phyloP scores from a whole-genome alignment of 2,113 vertebrate genomes.

The Protomyctophum bolini region DNA sequence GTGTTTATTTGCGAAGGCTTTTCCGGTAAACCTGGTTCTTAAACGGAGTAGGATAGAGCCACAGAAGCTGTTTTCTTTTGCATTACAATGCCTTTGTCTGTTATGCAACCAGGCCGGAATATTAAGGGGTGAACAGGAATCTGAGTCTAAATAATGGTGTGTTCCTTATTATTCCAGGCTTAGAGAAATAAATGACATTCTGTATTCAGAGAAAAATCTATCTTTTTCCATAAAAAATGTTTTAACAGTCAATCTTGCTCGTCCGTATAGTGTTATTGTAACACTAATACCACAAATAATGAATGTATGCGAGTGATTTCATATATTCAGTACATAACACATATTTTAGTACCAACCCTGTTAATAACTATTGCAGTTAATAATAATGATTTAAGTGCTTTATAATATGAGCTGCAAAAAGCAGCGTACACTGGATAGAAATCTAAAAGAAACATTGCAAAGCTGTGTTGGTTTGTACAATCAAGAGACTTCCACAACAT shows the following conservation, averaged over 20 bases:
- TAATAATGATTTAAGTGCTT: background rate
- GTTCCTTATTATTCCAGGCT: conserved; percentile 58
- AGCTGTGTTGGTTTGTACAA: background rate
- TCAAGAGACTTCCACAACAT: background rate
- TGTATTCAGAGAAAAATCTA: conserved; percentile 26
- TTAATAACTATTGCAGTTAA: background rate
- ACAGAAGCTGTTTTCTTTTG: conserved; percentile 63
- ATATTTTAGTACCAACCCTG: too few relatives aligned
- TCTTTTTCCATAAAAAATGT: conserved; percentile 54
- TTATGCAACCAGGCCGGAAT: conserved; percentile 42
- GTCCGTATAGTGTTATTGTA: conserved; percentile 42
- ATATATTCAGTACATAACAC: too few relatives aligned
- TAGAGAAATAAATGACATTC: conserved; percentile 71
- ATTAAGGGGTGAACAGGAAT: background rate
- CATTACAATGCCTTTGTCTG: conserved; percentile 40
- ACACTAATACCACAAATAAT: background rate
- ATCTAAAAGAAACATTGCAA: conserved; percentile 1
- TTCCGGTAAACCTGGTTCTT: conserved; percentile 50
- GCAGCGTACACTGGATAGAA: background rate
- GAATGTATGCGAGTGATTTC: too few relatives aligned
- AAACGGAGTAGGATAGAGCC: conserved; percentile 28
- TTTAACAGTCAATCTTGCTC: conserved; percentile 10
- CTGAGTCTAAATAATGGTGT: conserved; percentile 46
- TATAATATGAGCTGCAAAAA: conserved; percentile 4
- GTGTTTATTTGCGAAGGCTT: conserved; percentile 74